Conservation (phyloP, 2,113 vertebrate genomes). For the Eubucco bourcierii region DNA sequence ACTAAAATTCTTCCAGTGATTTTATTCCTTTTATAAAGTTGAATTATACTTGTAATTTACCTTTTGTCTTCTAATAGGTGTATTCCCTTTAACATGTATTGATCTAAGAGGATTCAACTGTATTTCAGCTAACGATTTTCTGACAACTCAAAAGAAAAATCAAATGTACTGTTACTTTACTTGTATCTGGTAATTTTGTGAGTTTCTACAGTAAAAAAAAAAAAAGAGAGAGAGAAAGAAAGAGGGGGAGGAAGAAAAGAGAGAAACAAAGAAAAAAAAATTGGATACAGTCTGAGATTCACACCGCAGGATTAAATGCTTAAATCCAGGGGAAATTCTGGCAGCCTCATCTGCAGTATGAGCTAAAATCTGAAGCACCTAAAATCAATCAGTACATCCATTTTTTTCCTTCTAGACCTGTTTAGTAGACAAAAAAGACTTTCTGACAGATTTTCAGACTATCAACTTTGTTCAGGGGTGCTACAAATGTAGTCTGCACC, state of each 20-base stretch:
- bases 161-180: background rate
- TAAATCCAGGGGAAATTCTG: background rate
- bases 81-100: slow-evolving; percentile 54
- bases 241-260: too few species aligned
- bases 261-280: background rate
- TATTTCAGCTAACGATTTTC: slow-evolving; percentile 72
- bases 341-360: background rate
- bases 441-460: background rate
- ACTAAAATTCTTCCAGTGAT: slow-evolving; percentile 44
- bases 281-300: background rate
- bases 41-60: slow-evolving; percentile 62
- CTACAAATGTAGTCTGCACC: background rate
- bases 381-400: background rate
- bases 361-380: background rate
- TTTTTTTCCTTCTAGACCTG: background rate
- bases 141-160: slow-evolving; percentile 54
- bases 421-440: background rate
- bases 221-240: background rate
- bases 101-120: slow-evolving; percentile 51
- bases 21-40: slow-evolving; percentile 52
- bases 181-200: background rate
- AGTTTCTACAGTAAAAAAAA: background rate
- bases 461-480: background rate
- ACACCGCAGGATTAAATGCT: background rate
- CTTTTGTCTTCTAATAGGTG: slow-evolving; percentile 47